Conservation (phyloP, 2,888 invertebrate genomes). For the Nemurella pictetii region DNA sequence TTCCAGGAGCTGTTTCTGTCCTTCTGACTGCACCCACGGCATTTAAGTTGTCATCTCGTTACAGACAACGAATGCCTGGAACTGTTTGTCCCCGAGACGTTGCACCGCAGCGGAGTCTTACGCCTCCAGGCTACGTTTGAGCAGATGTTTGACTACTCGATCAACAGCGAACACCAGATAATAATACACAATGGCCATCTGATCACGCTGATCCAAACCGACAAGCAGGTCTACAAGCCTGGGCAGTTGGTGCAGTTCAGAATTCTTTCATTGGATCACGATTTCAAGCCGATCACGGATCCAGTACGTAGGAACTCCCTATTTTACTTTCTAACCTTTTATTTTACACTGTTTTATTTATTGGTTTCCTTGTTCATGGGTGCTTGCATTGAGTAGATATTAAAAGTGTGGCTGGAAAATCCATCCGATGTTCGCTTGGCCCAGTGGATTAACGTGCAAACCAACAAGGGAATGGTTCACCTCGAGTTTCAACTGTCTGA, state of each 20-base stretch:
- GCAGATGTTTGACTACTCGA: conserved; percentile 51
- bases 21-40: background rate
- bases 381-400: conserved; percentile 55
- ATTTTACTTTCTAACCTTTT: background rate
- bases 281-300: conserved; percentile 55
- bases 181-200: conserved; percentile 58
- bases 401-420: conserved; percentile 67
- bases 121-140: conserved; percentile 47
- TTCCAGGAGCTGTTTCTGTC: background rate
- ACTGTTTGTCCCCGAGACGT: conserved; percentile 33
- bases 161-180: conserved; percentile 52
- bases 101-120: conserved; percentile 31
- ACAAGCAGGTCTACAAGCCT: conserved; percentile 62
- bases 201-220: conserved; percentile 60
- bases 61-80: conserved; percentile 33
- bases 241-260: conserved; percentile 62
- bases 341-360: background rate
- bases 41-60: background rate
- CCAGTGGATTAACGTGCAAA: conserved; percentile 64
- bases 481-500: conserved; percentile 53
- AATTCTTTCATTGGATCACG: conserved; percentile 58
- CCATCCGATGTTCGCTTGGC: conserved; percentile 65
- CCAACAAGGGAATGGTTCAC: conserved; percentile 65
- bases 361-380: background rate
- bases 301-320: conserved; percentile 51